Base-by-base conservation (phyloP, 1,140 invertebrate species). In the Cydia amplana region DNA sequence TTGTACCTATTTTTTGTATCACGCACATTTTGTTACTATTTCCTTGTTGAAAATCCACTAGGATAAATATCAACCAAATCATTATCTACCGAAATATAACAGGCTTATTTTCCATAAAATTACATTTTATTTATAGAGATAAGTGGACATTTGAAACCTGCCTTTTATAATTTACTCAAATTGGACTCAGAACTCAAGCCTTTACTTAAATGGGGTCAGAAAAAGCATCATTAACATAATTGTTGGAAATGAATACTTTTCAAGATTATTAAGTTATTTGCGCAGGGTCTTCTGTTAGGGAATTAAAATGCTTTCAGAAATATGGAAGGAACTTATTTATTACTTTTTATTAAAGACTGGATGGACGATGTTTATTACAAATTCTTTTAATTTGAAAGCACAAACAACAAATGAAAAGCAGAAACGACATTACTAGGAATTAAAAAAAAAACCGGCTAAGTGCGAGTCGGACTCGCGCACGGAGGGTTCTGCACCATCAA, bases 71-170 rank as follows among this genome's bases (percentile, higher is more conserved):
- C 6, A 7, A 20, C 2, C 6, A 23, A 28, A 25, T 16, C 20
- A 23, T 65, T 23, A 32, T 32, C 4, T 32, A 67, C 25, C 64
- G 2, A 67, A 67, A 67, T 67, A 67, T 7, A 67, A 28, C 32
- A 4, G 18, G 6, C 12, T 23, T 67, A 12, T 6, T 32, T 67
- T 36, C 14, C 32, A 9, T 36, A 67, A 67, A 67, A 67, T 70
- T 70, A n/a, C 4, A n/a, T 70, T 43, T 43, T 23, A n/a, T 0
- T 67, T 67, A 65, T 36, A 36, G 32, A 36, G 16, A n/a, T 70
- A 70, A 70, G 65, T 70, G 65, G 65, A 40, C 65, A 70, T 70
- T 70, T 70, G 65, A 70, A 40, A 70, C 65, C 20, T 64, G 60
- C 60, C 65, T 18, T 36, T 70, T 70, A 43, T 70, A 70, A 70